Evolutionary conservation across 2,113 vertebrate genomes (phyloP).

Genomic region (Hemibagrus wyckioides): DNA sequence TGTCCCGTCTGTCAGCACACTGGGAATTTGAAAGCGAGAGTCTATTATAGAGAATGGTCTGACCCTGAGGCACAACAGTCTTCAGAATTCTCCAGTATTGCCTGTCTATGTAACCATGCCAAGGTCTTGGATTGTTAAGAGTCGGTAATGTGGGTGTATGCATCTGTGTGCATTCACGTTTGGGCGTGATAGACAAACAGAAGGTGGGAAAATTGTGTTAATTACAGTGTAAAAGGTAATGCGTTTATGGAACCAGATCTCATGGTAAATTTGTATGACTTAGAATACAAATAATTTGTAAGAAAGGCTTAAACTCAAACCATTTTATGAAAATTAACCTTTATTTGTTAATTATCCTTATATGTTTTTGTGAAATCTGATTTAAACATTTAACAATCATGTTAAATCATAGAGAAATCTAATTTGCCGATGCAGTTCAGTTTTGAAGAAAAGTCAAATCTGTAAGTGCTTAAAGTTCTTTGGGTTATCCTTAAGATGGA

Average conservation of each 20-base stretch:
- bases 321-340: not conserved
- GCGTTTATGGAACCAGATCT: not conserved
- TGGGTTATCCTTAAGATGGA: not conserved
- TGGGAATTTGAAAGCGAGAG: slow-evolving; percentile 49
- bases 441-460: not conserved
- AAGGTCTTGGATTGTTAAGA: not conserved
- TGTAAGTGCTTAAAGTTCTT: not conserved
- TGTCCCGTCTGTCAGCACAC: slow-evolving; percentile 44
- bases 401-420: not conserved
- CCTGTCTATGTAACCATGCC: not conserved
- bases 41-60: slow-evolving; percentile 49
- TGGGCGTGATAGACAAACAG: not conserved
- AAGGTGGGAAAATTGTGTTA: not conserved
- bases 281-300: not conserved
- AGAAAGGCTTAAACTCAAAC: not conserved
- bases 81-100: slow-evolving; percentile 15
- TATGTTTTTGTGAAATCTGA: not conserved
- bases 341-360: too few species aligned
- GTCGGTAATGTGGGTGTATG: not conserved
- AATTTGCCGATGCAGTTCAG: not conserved
- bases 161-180: not conserved
- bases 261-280: not conserved
- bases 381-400: too few species aligned
- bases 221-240: not conserved
- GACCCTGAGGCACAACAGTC: slow-evolving; percentile 47